Evolutionary conservation across 2,113 vertebrate species (phyloP), one percentile per base, ranked within the genome.

Genomic region (Lucifuga dentata): DNA sequence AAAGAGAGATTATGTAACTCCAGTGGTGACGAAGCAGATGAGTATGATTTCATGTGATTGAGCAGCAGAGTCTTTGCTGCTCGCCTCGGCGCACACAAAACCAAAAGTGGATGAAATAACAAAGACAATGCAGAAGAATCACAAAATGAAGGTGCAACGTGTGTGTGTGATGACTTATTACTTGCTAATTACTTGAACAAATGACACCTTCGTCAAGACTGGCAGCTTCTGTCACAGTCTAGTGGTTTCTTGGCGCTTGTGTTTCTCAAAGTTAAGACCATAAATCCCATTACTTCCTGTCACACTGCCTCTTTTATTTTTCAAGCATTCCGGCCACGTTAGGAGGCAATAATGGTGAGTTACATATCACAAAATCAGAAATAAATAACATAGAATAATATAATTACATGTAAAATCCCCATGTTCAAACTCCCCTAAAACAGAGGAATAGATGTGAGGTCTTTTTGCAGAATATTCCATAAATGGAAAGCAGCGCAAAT

Each of bases 1-100:
- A 55, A 33, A 11, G 56, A 38, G 5, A 46, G 53, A 73, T 87
- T 83, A 86, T 68, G 65, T 73, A 89, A 85, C 80, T 68, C 44
- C 35, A 75, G 39, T 17, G 38, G 68, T 64, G 68, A 76, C 75
- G 50, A 64, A 60, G 65, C 52, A 65, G 66, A 85, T 68, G 61
- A 86, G 76, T 29, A 23, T 66, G 81, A 82, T 73, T 77, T 68
- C 20, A 52, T 71, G 56, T 73, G 69, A 83, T 44, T 12, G 76
- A 79, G 73, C 63, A 72, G 41, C 62, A 32, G 53, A 67, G 68
- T 24, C 61, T 49, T 49, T 3, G 33, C 11, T 13, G 19, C 24
- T 33, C 8, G 8, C 15, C 16, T 51, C 24, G 29, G 20, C 32
- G 8, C 26, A 29, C 23, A 43, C 6, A 50, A 19, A 50, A 11